Evolutionary conservation across 2,113 vertebrate genomes (phyloP).

Genomic region (Tinamus guttatus): DNA sequence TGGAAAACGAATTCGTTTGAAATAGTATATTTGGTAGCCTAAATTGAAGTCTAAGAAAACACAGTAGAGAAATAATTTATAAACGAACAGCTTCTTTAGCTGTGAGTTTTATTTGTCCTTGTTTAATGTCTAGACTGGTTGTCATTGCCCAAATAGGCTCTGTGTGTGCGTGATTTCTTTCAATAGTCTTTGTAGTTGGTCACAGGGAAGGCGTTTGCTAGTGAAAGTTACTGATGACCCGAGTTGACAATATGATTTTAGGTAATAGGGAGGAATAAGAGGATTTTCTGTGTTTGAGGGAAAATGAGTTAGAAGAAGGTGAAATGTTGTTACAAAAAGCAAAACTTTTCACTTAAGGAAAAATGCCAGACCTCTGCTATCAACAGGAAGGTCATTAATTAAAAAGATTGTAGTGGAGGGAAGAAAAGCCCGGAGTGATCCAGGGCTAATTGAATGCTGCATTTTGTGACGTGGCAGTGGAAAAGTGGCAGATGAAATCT

Average conservation of each 20-base stretch:
- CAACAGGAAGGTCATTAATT: not conserved
- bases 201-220: not conserved
- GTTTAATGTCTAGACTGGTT: not conserved
- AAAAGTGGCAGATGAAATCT: not conserved
- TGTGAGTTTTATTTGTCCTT: not conserved
- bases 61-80: not conserved
- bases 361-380: not conserved
- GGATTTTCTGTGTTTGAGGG: not conserved
- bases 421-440: not conserved
- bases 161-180: not conserved
- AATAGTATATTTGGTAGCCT: not conserved
- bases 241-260: rapidly evolving
- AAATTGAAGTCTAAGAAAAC: not conserved
- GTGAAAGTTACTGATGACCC: not conserved
- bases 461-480: not conserved
- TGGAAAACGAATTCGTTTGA: not conserved
- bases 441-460: not conserved
- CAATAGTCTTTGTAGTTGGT: not conserved
- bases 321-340: not conserved
- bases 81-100: not conserved
- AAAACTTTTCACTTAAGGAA: not conserved
- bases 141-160: not conserved
- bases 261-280: not conserved
- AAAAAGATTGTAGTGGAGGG: not conserved
- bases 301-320: not conserved